Evolutionary conservation across 2,888 invertebrate species (phyloP), one percentile per base, ranked within the genome.

Genomic region (Xestobium rufovillosum): DNA sequence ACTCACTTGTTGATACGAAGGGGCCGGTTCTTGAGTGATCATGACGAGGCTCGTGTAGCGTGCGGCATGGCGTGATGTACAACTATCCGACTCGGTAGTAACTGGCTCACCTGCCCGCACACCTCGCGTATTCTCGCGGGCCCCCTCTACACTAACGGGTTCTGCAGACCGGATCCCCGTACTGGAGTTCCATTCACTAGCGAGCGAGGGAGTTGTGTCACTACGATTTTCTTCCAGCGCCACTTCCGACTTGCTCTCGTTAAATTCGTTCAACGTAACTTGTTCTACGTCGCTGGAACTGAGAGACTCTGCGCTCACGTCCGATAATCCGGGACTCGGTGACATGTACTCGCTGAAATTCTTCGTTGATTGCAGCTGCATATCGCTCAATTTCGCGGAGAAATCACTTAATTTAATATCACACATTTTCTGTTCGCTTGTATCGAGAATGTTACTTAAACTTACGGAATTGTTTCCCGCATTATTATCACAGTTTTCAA

Each of bases 21-120:
- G 62, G 48, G 42, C 40, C 35, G 52, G 60, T 65, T 83, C 80
- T 70, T 84, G 85, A 59, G 86, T 87, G 70, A 88, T 88, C 85
- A 87, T 86, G 67, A 88, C 83, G 73, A 87, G 78, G 73, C 87
- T 87, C 59, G 83, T 84, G 66, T 86, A 88, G 63, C 83, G 82
- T 67, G 79, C 76, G 48, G 71, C 72, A 56, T 60, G 53, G 47
- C 55, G 57, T 42, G 50, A 43, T 34, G 41, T 41, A 47, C 50
- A 40, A 36, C 45, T 45, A 45, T 52, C 52, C 45, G 48, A 41
- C 38, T 61, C 55, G 45, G 49, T 47, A 43, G 47, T 49, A 39
- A 55, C 56, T 52, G 66, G 67, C 67, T 57, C 68, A 65, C 53
- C 51, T 52, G 53, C 48, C 67, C 69, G 69, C 63, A 65, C 69